These are phyloP conservation scores for Cactoblastis cactorum DNA, from an alignment of 2,888 invertebrate genomes.

Conservation along the genomic window DNA sequence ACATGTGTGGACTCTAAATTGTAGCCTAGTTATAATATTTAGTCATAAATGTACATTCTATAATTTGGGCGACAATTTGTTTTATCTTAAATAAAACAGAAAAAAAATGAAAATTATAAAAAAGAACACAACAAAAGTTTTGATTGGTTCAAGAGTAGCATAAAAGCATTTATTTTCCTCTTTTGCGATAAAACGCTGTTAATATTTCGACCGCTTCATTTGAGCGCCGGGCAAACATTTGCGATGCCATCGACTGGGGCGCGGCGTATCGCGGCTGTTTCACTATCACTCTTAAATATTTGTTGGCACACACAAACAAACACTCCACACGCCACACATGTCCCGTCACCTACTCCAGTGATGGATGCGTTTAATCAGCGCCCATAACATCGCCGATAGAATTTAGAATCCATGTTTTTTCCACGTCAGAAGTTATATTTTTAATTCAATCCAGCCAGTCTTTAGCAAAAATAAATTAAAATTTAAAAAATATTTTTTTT, in stretches of 20 bases:
- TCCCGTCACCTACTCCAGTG: constrained; percentile 3
- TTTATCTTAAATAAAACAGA: no score
- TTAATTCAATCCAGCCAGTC: background rate
- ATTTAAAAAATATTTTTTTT: no score
- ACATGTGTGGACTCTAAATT: no score
- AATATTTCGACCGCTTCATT: background rate
- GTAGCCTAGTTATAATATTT: no score
- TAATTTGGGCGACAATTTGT: no score
- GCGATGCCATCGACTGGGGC: background rate
- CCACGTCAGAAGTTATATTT: background rate
- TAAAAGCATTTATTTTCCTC: background rate
- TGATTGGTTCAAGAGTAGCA: no score
- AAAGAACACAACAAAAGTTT: no score
- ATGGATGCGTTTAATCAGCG: constrained; percentile 23
- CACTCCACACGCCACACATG: constrained; percentile 12
- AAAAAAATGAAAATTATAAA: no score
- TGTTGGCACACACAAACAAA: constrained; percentile 16
- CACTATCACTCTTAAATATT: constrained; percentile 17
- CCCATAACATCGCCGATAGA: constrained; percentile 6
- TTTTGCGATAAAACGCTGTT: background rate
- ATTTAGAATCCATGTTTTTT: background rate
- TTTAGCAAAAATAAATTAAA: background rate
- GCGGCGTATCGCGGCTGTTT: constrained; percentile 15
- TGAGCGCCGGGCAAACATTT: background rate
- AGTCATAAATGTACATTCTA: no score